Evolutionary conservation across 1,140 invertebrate species (phyloP).

Genomic region (Muscidifurax raptorellus): DNA sequence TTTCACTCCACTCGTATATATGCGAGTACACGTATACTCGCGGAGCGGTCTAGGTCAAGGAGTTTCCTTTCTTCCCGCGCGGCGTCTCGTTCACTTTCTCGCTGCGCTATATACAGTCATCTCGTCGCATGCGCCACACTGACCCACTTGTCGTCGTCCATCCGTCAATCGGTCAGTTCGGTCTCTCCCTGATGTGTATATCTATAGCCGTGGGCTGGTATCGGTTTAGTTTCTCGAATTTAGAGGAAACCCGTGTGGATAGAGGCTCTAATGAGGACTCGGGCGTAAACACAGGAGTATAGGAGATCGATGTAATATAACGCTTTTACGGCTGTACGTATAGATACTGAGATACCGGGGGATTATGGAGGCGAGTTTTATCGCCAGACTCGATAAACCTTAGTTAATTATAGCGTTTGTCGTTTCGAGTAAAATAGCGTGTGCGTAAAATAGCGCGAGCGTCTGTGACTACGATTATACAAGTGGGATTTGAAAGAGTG

Average conservation of each 20-base stretch:
- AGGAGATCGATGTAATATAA: background rate
- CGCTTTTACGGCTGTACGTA: background rate
- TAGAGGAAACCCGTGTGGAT: background rate
- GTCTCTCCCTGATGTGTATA: background rate
- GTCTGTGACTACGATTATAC: too few relatives aligned
- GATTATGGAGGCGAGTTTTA: background rate
- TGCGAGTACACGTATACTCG: background rate
- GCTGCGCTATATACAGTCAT: slow-evolving; percentile 8
- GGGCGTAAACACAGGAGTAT: background rate
- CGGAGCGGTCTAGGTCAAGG: slow-evolving; percentile 43
- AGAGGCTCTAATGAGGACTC: background rate
- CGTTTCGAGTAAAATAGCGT: too few relatives aligned
- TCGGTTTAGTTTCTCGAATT: background rate
- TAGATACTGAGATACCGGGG: background rate
- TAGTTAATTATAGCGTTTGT: background rate
- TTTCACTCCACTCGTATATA: too few relatives aligned
- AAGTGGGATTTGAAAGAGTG: too few relatives aligned
- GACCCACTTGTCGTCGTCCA: slow-evolving; percentile 37
- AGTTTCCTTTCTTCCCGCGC: slow-evolving; percentile 23
- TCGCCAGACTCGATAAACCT: background rate
- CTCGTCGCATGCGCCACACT: slow-evolving; percentile 21
- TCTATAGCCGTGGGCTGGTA: background rate
- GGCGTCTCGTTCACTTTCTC: slow-evolving; percentile 28
- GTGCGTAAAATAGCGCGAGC: too few relatives aligned
- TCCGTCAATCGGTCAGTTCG: slow-evolving; percentile 5